A percentile compares a stretch with the other conserved stretches of the same genome.
phyloP scores from a whole-genome alignment of 2,113 vertebrate genomes.

The Callopanchax toddi region DNA sequence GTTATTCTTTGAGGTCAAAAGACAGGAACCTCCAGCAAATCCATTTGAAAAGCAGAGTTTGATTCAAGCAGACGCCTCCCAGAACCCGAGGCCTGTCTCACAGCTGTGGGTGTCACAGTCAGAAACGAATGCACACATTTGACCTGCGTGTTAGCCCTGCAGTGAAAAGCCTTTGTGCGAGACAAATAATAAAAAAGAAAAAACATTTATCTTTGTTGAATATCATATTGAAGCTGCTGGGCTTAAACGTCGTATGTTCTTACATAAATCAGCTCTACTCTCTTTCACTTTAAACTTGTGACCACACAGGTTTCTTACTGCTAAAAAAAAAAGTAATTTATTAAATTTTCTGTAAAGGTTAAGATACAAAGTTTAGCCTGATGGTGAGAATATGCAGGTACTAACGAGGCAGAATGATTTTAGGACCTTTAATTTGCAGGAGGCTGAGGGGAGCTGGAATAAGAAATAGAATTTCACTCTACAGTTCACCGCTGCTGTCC shows the following conservation, averaged over 20 bases:
- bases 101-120: background rate
- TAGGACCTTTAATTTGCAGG: background rate
- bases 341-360: no score
- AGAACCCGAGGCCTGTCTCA: conserved; percentile 1
- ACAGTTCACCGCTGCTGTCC: background rate
- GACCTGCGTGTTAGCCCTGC: background rate
- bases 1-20: no score
- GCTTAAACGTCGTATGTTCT: no score
- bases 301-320: no score
- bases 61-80: background rate
- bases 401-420: background rate
- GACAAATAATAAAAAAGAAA: background rate
- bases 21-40: background rate
- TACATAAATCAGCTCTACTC: no score
- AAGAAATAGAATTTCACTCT: background rate
- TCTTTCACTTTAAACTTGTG: no score
- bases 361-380: no score
- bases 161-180: background rate
- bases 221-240: no score
- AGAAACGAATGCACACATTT: conserved; percentile 1
- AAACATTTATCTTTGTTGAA: background rate
- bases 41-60: background rate
- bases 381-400: background rate
- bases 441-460: background rate
- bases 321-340: no score